phyloP scores from a whole-genome alignment of 1,140 invertebrate species.

The Drosophila murphyi region DNA sequence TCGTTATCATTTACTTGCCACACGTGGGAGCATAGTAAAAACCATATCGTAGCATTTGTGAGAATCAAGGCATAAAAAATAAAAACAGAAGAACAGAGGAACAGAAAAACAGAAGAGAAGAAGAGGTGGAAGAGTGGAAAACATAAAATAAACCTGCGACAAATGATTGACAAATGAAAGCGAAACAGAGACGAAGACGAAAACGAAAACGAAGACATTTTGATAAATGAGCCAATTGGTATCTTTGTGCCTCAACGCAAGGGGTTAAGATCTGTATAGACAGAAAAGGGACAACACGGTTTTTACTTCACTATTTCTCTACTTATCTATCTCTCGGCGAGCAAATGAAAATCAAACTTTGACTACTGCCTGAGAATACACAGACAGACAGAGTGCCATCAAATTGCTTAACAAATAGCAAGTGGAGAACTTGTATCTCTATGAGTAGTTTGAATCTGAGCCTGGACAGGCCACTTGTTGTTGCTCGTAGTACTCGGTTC shows the following conservation, averaged over 20 bases:
- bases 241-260: constrained; percentile 37
- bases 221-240: constrained; percentile 64
- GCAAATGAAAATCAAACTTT: constrained; percentile 71
- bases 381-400: constrained; percentile 40
- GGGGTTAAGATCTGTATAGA: constrained; percentile 61
- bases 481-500: constrained; percentile 24
- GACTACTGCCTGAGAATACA: constrained; percentile 31
- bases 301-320: neutral
- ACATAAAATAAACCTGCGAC: constrained; percentile 55
- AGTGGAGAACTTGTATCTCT: constrained; percentile 31
- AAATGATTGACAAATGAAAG: constrained; percentile 67
- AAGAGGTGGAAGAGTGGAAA: neutral
- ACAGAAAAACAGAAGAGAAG: constrained; percentile 34
- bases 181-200: constrained; percentile 7
- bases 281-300: constrained; percentile 1
- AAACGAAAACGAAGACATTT: constrained; percentile 18
- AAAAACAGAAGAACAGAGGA: constrained; percentile 15
- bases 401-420: constrained; percentile 71
- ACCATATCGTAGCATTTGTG: neutral
- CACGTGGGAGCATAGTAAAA: constrained; percentile 30
- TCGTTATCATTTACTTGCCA: constrained; percentile 57
- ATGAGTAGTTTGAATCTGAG: constrained; percentile 15
- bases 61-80: neutral
- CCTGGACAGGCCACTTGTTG: constrained; percentile 32
- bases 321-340: constrained; percentile 56